A percentile compares a stretch with the other conserved stretches of the same genome.
These are phyloP conservation scores for Pteropus rufus DNA, from an alignment of 2,797 vertebrate species.

Conservation along the genomic window DNA sequence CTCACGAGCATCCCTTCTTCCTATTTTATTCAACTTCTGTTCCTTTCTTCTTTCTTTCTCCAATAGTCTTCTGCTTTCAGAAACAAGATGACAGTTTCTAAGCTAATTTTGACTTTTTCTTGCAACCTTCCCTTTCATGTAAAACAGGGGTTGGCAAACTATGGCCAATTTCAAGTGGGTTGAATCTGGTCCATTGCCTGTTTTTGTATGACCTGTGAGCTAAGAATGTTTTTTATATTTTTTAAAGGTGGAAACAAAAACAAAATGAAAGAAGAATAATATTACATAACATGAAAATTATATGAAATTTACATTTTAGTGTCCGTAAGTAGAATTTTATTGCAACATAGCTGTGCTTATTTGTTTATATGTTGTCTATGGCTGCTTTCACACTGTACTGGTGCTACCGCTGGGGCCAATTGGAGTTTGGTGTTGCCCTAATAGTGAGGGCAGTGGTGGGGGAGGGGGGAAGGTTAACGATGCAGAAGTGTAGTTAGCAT, in stretches of 20 bases:
- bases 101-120: not conserved
- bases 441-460: no score
- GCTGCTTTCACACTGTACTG: not conserved
- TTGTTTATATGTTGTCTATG: not conserved
- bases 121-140: not conserved
- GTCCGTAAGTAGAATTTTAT: slow-evolving; percentile 17
- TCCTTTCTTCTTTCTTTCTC: not conserved
- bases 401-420: no score
- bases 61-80: not conserved
- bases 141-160: not conserved
- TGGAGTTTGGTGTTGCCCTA: no score
- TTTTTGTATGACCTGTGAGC: not conserved
- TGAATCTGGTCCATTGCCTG: not conserved
- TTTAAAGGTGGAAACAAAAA: not conserved
- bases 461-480: no score
- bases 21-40: not conserved
- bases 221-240: not conserved
- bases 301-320: not conserved
- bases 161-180: not conserved
- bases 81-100: not conserved
- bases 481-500: no score
- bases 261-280: not conserved
- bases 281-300: not conserved
- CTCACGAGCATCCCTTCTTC: not conserved
- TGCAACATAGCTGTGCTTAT: not conserved